Percentiles rank a stretch among this genome's conserved stretches.
phyloP scores from a whole-genome alignment of 2,113 vertebrate genomes.

The Cynocephalus volans region DNA sequence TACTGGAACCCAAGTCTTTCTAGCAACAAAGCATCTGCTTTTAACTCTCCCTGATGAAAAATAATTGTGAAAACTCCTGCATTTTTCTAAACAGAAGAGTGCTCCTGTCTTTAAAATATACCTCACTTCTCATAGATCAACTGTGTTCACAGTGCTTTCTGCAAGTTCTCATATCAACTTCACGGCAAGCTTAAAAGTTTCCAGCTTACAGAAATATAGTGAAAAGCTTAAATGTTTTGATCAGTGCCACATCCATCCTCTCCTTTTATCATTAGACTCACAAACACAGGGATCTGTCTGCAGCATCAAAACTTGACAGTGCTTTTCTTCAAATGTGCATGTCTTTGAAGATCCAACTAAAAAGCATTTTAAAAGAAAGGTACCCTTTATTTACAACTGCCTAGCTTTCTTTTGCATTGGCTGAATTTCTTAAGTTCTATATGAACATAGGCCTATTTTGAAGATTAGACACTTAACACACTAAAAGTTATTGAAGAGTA shows the following conservation, averaged over 20 bases:
- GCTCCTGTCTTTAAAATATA: background rate
- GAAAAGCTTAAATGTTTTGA: background rate
- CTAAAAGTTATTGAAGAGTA: background rate
- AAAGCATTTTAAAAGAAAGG: background rate
- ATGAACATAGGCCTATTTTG: background rate
- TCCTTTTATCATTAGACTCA: background rate
- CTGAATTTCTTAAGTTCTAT: background rate
- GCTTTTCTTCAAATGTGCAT: background rate
- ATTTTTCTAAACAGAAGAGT: background rate
- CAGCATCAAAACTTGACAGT: background rate
- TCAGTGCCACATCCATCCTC: background rate
- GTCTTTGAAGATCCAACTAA: slow-evolving; percentile 32
- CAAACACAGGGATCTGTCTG: background rate
- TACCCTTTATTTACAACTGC: background rate
- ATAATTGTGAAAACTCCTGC: background rate
- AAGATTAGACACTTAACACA: background rate
- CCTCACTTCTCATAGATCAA: background rate
- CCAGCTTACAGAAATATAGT: background rate
- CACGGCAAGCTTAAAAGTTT: background rate
- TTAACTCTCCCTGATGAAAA: background rate
- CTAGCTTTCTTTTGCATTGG: slow-evolving; percentile 20
- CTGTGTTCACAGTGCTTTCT: background rate
- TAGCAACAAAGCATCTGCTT: background rate
- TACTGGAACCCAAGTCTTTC: background rate
- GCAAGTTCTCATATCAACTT: background rate